phyloP scores from a whole-genome alignment of 2,888 invertebrate genomes.

The Noctua comes region DNA sequence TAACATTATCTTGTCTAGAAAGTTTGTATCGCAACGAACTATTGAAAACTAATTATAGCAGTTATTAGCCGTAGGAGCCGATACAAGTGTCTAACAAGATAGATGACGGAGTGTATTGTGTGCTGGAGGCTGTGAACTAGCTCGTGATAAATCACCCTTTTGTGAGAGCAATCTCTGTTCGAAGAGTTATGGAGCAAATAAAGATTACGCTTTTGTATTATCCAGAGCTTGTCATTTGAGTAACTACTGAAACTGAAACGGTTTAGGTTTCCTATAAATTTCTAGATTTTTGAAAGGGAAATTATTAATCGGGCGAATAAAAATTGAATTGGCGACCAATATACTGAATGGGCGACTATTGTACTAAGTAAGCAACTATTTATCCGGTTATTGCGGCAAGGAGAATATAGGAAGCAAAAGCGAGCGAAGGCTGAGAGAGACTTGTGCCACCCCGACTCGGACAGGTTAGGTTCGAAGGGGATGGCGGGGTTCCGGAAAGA shows the following conservation, averaged over 20 bases:
- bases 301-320: too few relatives aligned
- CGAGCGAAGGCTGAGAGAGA: too few relatives aligned
- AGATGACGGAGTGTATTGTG: conserved; percentile 37
- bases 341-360: too few relatives aligned
- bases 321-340: too few relatives aligned
- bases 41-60: conserved; percentile 33
- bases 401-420: too few relatives aligned
- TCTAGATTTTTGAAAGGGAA: background rate
- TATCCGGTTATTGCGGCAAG: too few relatives aligned
- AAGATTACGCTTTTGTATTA: conserved; percentile 8
- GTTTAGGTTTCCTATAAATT: background rate
- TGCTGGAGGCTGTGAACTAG: background rate
- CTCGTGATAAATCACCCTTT: conserved; percentile 44
- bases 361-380: too few relatives aligned
- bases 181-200: conserved; percentile 35
- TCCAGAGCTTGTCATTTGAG: background rate
- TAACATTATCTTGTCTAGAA: conserved; percentile 8
- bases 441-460: too few relatives aligned
- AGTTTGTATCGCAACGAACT: conserved; percentile 6
- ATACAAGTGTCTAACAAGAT: conserved; percentile 32
- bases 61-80: background rate
- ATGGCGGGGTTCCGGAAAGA: too few relatives aligned
- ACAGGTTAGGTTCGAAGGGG: too few relatives aligned
- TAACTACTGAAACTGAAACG: background rate
- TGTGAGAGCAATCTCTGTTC: conserved; percentile 16